Base-by-base conservation (phyloP, 1,140 invertebrate genomes). In the Zeugodacus cucurbitae region DNA sequence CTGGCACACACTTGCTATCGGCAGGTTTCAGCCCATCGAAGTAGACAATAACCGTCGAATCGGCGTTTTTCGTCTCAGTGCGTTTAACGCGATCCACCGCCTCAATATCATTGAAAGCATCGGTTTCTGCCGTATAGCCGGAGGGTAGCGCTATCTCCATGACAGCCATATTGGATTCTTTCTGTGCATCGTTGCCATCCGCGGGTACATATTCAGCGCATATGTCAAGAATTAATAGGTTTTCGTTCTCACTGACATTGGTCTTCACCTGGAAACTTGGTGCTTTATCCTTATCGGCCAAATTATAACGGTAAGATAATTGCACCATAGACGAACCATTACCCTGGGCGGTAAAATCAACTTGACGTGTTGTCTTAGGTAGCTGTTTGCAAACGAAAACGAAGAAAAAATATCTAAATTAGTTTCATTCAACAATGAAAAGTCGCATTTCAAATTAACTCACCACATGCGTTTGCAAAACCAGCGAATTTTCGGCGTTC, bases 131-230 rank as follows among this genome's bases (percentile, higher is more conserved):
- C 0, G 96, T 96, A 91, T 96, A 98, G 44, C 98, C 97, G 4
- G 97, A 97, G 1, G 97, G 97, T 88, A 98, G 94, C 87, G 95
- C 95, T 0, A 98, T 95, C 94, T 98, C 97, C 95, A 98, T 97
- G 4, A 98, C 96, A 74, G 97, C 97, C 97, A 98, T 98, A 91
- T 98, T 98, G 89, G 96, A 97, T 82, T 92, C 91, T 86, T 91
- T 91, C 1, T 87, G 86, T 54, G 86, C 20, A 29, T 91, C 90
- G 8, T 26, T 87, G 1, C 70, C 86, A 14, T 90, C 90, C 0
- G 88, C 74, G 0, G 92, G 92, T 5, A 90, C 34, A 86, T 90
- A 93, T n/a, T 92, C 92, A 89, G 95, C 96, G 90, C 97, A 98
- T 88, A 97, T 94, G 26, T 96, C 96, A 2, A 98, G 91, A 89